Evolutionary conservation across 92 coral and sea anemone species (phyloP), one percentile per base, ranked within the genome.

Genomic region (Diadumene lineata): DNA sequence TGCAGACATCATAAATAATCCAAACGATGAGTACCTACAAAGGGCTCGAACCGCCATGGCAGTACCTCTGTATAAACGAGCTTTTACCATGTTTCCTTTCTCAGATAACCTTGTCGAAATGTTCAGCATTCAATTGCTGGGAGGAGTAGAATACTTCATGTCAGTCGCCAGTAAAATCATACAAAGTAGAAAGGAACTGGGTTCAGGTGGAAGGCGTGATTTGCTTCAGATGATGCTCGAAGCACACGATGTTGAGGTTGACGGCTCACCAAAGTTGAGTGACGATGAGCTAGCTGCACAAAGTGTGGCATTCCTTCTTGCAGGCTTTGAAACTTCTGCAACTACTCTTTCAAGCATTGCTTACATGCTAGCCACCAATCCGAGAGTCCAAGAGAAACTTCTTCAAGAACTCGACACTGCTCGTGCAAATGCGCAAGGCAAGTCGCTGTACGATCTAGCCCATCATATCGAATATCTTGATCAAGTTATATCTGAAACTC

Each of bases 281-380:
- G 79, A 84, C 44, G 93, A 84, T 1, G 93, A 88, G 26, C 38
- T 73, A 24, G 68, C 77, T 27, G 93, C 93, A 43, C 93, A 88
- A 63, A 68, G 80, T n/a, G 26, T 88, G 69, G 33, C 63, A 18
- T 83, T 87, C 21, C 80, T 87, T 0, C 7, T 87, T 17, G 93
- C 93, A 11, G 93, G 93, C 10, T 85, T 69, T 34, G 85, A 88
- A 63, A 81, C 90, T n/a, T 81, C 93, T 38, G 86, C 88, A 43
- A 78, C 44, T 26, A 80, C 93, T 7, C 34, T 89, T 8, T 51
- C 90, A n/a, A 76, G 66, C 68, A 77, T 79, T 1, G 86, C 93
- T 0, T 88, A 80, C 72, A 53, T 38, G 27, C 68, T 88, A 69
- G 86, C 86, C 1, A 81, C 70, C 28, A 22, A 85, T 66, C 93